Evolutionary conservation across 2,113 vertebrate species (phyloP), one percentile per base, ranked within the genome.

Genomic region (Holacanthus passer): DNA sequence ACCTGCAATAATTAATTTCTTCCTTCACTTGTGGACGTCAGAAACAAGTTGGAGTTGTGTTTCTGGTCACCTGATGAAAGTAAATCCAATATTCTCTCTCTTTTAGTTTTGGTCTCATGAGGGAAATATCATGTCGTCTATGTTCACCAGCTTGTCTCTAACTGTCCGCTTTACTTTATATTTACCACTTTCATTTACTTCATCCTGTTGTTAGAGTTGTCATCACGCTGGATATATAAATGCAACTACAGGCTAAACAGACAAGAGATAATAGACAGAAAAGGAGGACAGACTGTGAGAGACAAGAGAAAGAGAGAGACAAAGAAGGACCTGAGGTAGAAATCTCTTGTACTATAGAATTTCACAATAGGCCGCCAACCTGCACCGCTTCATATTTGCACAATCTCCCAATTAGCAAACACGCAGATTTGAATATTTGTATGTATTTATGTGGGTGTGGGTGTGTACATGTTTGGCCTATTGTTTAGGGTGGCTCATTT

Each of bases 351-450:
- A n/a, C 1, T 43, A 16, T 7, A 29, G 27, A 19, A n/a, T 82
- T 80, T 78, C 68, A 27, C 55, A 68, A 75, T 6, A 22, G 2
- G 31, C 19, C 1, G 29, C 7, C 7, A 1, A 67, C 29, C 43
- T 56, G 64, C 55, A 50, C 50, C 5, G 14, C 60, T 63, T 52
- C 62, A 41, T 81, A 59, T 90, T 91, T 91, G 35, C 83, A 82
- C 89, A 90, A 85, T 80, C 56, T 48, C 47, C 79, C 74, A 72
- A 74, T 87, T 84, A 86, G 55, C 86, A 93, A 89, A 90, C 84
- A 77, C 1, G 7, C 73, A 55, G 58, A 29, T 35, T 43, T 75
- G 45, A 77, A 58, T 63, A 27, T 50, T 74, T 76, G 56, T 59
- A 7, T 85, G 47, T 50, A 31, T 72, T 16, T 48, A 24, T 76